phyloP scores from a whole-genome alignment of 2,797 vertebrate genomes.

The Momotus momota region DNA sequence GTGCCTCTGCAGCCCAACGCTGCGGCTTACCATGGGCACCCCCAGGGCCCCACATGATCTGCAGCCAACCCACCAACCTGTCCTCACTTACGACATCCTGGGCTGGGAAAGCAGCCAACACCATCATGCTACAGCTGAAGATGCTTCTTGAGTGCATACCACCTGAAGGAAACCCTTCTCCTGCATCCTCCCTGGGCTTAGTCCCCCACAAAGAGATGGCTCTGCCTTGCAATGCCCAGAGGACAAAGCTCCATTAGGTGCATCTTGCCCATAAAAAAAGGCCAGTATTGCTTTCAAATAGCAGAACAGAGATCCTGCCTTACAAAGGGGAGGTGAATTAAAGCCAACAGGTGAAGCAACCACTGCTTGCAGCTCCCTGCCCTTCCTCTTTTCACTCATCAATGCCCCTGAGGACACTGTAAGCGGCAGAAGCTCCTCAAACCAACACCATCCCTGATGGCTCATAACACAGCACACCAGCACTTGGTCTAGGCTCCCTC shows the following conservation, averaged over 20 bases:
- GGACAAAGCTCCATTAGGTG: background rate
- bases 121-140: background rate
- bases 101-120: background rate
- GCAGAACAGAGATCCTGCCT: background rate
- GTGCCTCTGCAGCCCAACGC: fast-evolving
- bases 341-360: background rate
- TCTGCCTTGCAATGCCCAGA: background rate
- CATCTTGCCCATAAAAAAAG: background rate
- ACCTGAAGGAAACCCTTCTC: background rate
- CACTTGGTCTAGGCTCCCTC: background rate
- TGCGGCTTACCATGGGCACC: background rate
- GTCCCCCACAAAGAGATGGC: background rate
- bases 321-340: background rate
- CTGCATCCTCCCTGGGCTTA: background rate
- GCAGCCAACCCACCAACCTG: background rate
- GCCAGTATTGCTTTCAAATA: background rate
- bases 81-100: background rate
- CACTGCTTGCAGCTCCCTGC: fast-evolving
- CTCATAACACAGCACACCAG: background rate
- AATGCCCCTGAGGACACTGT: background rate
- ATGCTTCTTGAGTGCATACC: fast-evolving
- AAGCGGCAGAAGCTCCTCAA: background rate
- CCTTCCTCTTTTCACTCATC: background rate
- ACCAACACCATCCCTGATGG: background rate
- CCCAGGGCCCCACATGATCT: background rate